These are phyloP conservation scores for Pogonomyrmex barbatus DNA, from an alignment of 1,140 invertebrate genomes.

Conservation along the genomic window DNA sequence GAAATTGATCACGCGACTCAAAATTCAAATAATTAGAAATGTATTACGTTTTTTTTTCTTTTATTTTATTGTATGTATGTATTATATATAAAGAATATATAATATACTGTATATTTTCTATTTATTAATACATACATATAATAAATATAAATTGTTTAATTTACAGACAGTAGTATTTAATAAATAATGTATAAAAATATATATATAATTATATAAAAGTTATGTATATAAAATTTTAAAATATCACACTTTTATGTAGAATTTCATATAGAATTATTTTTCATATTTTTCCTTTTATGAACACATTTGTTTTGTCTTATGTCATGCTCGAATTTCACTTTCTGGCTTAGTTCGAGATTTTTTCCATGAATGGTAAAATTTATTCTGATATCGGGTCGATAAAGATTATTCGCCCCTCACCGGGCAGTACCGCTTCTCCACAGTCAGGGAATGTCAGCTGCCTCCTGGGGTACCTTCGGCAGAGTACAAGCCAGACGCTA, in stretches of 20 bases:
- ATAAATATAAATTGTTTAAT: no score
- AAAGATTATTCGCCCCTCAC: conserved; percentile 76
- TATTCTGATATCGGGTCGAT: conserved; percentile 32
- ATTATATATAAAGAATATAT: no score
- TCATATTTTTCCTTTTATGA: not conserved
- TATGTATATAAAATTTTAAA: conserved; percentile 5
- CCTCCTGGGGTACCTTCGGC: conserved; percentile 79
- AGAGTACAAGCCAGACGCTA: conserved; percentile 81
- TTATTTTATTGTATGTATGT: not conserved
- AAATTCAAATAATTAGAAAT: not conserved
- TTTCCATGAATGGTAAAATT: not conserved
- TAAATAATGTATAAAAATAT: not conserved
- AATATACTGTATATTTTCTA: no score
- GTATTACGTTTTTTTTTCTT: not conserved
- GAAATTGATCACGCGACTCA: not conserved
- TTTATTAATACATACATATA: no score
- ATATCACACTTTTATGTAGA: not conserved
- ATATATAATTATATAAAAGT: not conserved
- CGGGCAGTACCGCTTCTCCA: conserved; percentile 78
- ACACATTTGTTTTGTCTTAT: not conserved
- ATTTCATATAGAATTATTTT: not conserved
- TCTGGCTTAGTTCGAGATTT: not conserved
- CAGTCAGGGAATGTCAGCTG: conserved; percentile 83
- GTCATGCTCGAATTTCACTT: not conserved
- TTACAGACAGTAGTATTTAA: no score